Evolutionary conservation across 2,797 vertebrate genomes (phyloP), one percentile per base, ranked within the genome.

Genomic region (Phrynocephalus guinanensis): DNA sequence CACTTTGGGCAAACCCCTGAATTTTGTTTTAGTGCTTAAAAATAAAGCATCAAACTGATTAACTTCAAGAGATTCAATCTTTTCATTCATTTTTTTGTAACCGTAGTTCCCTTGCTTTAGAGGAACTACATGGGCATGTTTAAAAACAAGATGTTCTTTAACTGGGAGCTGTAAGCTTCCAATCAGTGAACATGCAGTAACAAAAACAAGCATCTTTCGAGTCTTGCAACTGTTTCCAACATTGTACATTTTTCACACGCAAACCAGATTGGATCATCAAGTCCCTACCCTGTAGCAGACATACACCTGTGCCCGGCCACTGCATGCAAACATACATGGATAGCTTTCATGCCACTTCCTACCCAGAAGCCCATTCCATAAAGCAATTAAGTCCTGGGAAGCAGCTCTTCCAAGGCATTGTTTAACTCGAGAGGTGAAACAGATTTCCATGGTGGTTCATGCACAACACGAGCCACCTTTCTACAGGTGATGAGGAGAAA

Each of bases 31-130:
- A 92, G 83, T 90, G 82, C 76, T 82, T 18, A 33, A 83, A 83
- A 92, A 91, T 88, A 92, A 86, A 50, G 7, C 72, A 63, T 83
- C 82, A 56, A 28, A 88, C 71, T 71, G 85, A 87, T 91, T 79
- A 87, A 75, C 89, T 48, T 13, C 75, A 87, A 83, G 88, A 60
- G 84, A 89, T 82, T 92, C 38, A 24, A 52, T 83, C 60, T 88
- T 67, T 22, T 26, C 2, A 33, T 56, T 86, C 73, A 72, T 33
- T 93, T 86, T 77, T 92, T 85, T 67, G 63, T 30, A 76, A 71
- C 44, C 38, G 70, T 6, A 56, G 22, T 68, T 24, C 33, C 70
- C 70, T 81, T 15, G 70, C 10, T 7, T 81, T 66, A 72, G 16
- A 77, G 83, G 33, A 52, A 71, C n/a, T 30, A 48, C 28, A n/a